phyloP scores from a whole-genome alignment of 2,797 vertebrate genomes.

The Coregonus suidteri region DNA sequence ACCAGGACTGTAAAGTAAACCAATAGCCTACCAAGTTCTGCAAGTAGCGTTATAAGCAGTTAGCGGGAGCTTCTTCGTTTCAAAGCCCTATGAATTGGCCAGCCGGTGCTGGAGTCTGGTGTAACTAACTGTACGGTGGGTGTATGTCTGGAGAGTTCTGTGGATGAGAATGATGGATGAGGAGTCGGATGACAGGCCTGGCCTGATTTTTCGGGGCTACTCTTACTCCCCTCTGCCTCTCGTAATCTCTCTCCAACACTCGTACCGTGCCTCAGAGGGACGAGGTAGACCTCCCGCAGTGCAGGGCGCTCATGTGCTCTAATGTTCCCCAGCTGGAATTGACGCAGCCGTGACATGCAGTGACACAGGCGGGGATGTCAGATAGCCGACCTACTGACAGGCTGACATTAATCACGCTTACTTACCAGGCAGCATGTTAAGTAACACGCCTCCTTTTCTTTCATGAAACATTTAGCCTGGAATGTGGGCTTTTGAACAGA shows the following conservation, averaged over 20 bases:
- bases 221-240: background rate
- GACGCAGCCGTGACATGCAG: conserved; percentile 61
- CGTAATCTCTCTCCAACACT: background rate
- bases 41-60: background rate
- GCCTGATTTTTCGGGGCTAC: no score
- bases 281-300: conserved; percentile 22
- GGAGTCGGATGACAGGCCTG: conserved; percentile 61
- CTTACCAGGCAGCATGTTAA: conserved; percentile 51
- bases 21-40: background rate
- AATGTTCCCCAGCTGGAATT: conserved; percentile 68
- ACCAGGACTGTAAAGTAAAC: background rate
- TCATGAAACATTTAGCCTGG: conserved; percentile 27
- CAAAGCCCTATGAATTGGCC: conserved; percentile 20
- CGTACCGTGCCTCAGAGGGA: background rate
- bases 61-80: background rate
- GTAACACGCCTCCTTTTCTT: conserved; percentile 36
- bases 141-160: background rate
- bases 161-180: conserved; percentile 53
- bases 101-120: conserved; percentile 33
- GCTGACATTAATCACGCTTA: conserved; percentile 64
- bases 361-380: conserved; percentile 73
- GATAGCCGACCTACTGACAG: conserved; percentile 66
- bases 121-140: conserved; percentile 26
- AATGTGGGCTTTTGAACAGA: conserved; percentile 33
- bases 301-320: conserved; percentile 55